Conservation (phyloP, 2,888 invertebrate genomes). For the Psylliodes chrysocephalus region DNA sequence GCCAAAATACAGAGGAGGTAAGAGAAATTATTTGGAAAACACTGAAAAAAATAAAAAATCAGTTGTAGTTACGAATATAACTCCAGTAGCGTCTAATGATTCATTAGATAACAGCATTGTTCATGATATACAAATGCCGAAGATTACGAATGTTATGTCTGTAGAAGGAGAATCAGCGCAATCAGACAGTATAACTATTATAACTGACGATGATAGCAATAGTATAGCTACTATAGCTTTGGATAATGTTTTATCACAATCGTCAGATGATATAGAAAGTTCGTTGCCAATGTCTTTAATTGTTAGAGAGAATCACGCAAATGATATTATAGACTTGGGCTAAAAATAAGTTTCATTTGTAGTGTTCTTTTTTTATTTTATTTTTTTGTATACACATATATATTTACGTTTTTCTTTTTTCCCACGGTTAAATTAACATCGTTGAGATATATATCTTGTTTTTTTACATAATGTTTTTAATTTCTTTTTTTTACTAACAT, state of each 20-base stretch:
- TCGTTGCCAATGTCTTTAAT: conserved; percentile 32
- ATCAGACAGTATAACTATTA: conserved; percentile 25
- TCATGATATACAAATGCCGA: conserved; percentile 14
- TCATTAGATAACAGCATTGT: neutral
- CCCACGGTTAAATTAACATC: too few relatives aligned
- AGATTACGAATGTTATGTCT: conserved; percentile 30
- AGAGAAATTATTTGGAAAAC: too few relatives aligned
- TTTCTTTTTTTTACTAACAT: conserved; percentile 31
- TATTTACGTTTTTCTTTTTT: too few relatives aligned
- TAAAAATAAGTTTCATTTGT: neutral
- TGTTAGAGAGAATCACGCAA: conserved; percentile 6
- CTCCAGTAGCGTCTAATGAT: neutral
- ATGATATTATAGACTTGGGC: conserved; percentile 9
- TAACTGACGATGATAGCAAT: conserved; percentile 13
- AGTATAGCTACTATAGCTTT: neutral
- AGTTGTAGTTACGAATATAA: conserved; percentile 15
- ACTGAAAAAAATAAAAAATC: neutral
- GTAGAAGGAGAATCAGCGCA: neutral
- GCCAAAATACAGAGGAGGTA: too few relatives aligned
- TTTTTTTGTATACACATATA: too few relatives aligned
- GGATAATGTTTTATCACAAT: neutral
- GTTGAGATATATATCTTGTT: too few relatives aligned
- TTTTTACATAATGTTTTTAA: too few relatives aligned
- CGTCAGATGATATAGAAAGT: conserved; percentile 29
- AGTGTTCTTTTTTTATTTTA: neutral